Conservation (phyloP, 2,797 vertebrate genomes). For the Sebastes reedi region DNA sequence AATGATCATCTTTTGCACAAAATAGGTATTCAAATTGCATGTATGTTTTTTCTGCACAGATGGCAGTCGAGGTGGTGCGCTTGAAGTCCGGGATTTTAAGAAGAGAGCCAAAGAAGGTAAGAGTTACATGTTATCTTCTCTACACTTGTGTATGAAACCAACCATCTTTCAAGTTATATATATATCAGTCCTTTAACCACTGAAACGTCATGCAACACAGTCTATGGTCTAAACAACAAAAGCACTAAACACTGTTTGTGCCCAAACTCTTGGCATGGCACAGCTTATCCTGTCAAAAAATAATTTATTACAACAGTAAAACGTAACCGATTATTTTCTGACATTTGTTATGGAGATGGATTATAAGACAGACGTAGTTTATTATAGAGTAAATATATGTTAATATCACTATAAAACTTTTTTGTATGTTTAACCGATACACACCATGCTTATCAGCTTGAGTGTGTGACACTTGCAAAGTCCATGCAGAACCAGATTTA, state of each 20-base stretch:
- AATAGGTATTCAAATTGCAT: slow-evolving; percentile 38
- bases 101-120: slow-evolving; percentile 97
- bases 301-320: slow-evolving; percentile 40
- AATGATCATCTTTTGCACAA: slow-evolving; percentile 49
- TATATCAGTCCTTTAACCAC: slow-evolving; percentile 57
- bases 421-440: slow-evolving; percentile 26
- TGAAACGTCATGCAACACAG: slow-evolving; percentile 49
- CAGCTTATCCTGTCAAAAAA: slow-evolving; percentile 19
- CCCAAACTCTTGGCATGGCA: slow-evolving; percentile 39
- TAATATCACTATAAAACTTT: slow-evolving; percentile 34
- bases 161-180: slow-evolving; percentile 72
- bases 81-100: slow-evolving; percentile 95
- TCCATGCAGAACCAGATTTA: slow-evolving; percentile 52
- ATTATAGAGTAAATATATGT: slow-evolving; percentile 31
- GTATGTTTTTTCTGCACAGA: slow-evolving; percentile 82
- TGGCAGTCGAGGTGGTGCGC: slow-evolving; percentile 87
- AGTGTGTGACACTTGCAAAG: slow-evolving; percentile 28
- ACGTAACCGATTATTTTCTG: slow-evolving; percentile 33
- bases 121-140: slow-evolving; percentile 44
- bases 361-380: slow-evolving; percentile 18
- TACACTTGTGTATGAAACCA: slow-evolving; percentile 57
- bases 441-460: slow-evolving; percentile 22
- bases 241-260: slow-evolving; percentile 47
- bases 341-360: slow-evolving; percentile 1
- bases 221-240: slow-evolving; percentile 55